Conservation (phyloP, 2,113 vertebrate genomes). For the Siniperca chuatsi region DNA sequence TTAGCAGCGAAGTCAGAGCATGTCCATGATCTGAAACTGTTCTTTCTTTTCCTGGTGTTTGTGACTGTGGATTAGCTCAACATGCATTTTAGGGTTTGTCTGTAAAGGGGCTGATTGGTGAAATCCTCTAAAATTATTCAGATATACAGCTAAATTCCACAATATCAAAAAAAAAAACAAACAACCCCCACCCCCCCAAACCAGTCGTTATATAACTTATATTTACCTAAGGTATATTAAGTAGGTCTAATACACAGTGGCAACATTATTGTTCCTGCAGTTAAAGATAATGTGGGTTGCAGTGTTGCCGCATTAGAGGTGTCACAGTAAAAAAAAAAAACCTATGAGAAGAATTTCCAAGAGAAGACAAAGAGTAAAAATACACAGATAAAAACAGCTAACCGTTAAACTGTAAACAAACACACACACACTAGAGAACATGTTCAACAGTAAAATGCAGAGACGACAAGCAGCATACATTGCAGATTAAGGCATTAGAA, state of each 20-base stretch:
- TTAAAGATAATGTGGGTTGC: too few relatives aligned
- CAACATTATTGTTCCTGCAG: too few relatives aligned
- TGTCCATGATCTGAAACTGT: background rate
- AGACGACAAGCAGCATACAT: background rate
- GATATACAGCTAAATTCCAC: background rate
- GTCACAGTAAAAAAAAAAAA: background rate
- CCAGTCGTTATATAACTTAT: background rate
- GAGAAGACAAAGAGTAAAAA: background rate
- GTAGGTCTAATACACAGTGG: background rate
- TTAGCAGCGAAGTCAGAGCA: background rate
- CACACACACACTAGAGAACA: background rate
- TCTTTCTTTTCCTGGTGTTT: too few relatives aligned
- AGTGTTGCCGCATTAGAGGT: background rate
- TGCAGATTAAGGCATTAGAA: background rate
- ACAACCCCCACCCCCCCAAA: background rate
- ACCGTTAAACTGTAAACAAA: background rate
- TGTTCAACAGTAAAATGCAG: background rate
- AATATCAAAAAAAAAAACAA: background rate
- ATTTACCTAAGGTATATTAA: background rate
- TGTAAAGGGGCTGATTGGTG: background rate
- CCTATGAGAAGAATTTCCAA: background rate
- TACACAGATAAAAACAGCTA: background rate
- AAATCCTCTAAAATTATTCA: background rate
- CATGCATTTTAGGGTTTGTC: background rate
- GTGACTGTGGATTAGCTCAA: background rate